Percentiles rank a stretch among this genome's conserved stretches.
Evolutionary conservation across 2,888 invertebrate species (phyloP).

Genomic region (Dromius quadrimaculatus): DNA sequence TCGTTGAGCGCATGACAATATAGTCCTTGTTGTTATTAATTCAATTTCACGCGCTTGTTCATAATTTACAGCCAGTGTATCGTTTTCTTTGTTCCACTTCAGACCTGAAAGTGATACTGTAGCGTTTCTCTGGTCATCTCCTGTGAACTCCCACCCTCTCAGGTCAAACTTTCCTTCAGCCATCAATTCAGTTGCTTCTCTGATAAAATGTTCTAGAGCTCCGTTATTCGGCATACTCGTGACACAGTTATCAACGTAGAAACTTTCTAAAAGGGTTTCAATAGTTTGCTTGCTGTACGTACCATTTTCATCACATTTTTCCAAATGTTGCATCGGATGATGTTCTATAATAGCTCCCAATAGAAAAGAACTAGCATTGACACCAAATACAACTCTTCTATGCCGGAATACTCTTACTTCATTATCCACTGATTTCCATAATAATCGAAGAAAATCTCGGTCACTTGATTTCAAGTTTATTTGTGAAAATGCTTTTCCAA

Average conservation of each 20-base stretch:
- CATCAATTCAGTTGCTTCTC: neutral
- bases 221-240: neutral
- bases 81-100: neutral
- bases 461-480: too few species aligned
- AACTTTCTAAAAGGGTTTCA: constrained; percentile 57
- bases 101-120: neutral
- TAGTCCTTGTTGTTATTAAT: constrained; percentile 25
- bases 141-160: constrained; percentile 10
- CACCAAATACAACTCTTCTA: constrained; percentile 18
- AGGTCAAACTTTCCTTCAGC: neutral
- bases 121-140: too few species aligned
- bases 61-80: neutral
- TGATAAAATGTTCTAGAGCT: neutral
- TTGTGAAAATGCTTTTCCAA: too few species aligned
- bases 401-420: too few species aligned
- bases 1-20: constrained; percentile 53
- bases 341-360: neutral
- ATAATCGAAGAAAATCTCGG: too few species aligned
- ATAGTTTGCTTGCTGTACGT: too few species aligned
- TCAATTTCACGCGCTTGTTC: constrained; percentile 2
- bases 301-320: constrained; percentile 7
- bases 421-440: too few species aligned
- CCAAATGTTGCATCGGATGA: neutral
- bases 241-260: neutral
- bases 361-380: neutral